Evolutionary conservation across 2,888 invertebrate genomes (phyloP), one percentile per base, ranked within the genome.

Genomic region (Dorcus parallelipipedus): DNA sequence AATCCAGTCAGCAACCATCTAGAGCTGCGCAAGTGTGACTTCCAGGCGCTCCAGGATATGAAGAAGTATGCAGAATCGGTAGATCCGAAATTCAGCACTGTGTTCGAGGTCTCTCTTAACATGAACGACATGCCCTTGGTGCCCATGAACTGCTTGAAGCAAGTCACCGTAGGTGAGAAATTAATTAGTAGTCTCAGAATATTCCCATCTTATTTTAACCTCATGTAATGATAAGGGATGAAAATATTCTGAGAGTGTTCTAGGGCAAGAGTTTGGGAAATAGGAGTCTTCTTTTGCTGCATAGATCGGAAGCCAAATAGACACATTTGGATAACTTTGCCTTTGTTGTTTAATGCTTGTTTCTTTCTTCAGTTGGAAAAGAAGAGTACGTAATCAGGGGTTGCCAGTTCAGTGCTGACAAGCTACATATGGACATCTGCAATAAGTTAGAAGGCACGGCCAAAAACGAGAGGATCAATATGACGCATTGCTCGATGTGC

Each of bases 401-500:
- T 9, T 78, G 78, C 56, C 78, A 78, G 54, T 64, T 77, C 3
- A 70, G 72, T 33, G 72, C 71, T 49, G 69, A 69, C 10, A 3
- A 33, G 26, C 3, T 3, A 6, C 65, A 70, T 38, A 59, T 73
- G 45, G 75, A 76, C 61, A 73, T 76, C 39, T 78, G 77, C 64
- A 68, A 69, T 9, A 74, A 74, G 59, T 67, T 76, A 17, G 67
- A 71, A 42, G 64, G 63, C 41, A 64, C 65, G 3, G 67, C 70
- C 42, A 63, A 59, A 17, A 39, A 40, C 10, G 56, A 54, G 9
- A 47, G 45, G 41, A 68, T 70, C 17, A 63, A 63, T 10, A 57
- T 75, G 17, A 64, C 64, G 26, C 69, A 74, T 57, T 78, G 77
- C 61, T 71, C 73, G 3, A 64, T 80, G 43, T 85, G 85, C 69